phyloP scores from a whole-genome alignment of 2,113 vertebrate genomes.

The Ictidomys tridecemlineatus region DNA sequence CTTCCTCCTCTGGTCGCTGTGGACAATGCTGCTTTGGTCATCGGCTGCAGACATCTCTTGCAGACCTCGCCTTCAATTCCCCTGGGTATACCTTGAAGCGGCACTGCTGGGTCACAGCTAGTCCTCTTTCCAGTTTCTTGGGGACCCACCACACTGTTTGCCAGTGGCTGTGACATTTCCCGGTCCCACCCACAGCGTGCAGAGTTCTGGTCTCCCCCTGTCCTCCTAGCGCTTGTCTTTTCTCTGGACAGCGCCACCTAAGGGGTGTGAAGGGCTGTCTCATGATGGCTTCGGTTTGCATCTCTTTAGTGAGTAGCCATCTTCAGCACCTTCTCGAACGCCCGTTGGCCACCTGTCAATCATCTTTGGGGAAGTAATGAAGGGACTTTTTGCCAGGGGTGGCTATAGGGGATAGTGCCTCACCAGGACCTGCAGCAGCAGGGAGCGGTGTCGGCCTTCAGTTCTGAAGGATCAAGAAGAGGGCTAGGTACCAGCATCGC shows the following conservation, averaged over 20 bases:
- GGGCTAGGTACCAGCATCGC: background rate
- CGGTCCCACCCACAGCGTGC: too few relatives aligned
- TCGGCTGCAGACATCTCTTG: background rate
- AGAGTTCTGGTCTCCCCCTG: background rate
- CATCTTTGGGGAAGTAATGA: background rate
- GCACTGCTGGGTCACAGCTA: background rate
- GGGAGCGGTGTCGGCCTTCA: background rate
- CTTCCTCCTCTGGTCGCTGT: background rate
- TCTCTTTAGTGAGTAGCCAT: background rate
- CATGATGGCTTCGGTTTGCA: background rate
- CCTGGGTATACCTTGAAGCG: background rate
- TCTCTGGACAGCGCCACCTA: background rate
- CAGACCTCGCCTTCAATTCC: background rate
- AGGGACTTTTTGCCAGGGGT: background rate
- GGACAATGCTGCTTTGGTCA: background rate
- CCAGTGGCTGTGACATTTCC: background rate
- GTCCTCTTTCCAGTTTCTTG: background rate
- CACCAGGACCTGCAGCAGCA: background rate
- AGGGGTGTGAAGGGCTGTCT: background rate
- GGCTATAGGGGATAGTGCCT: background rate
- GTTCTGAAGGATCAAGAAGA: background rate
- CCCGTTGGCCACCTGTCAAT: background rate
- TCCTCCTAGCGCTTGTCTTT: background rate
- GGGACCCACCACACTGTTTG: background rate
- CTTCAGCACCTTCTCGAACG: background rate